Evolutionary conservation across 2,888 invertebrate genomes (phyloP).

Genomic region (Fabriciana adippe): DNA sequence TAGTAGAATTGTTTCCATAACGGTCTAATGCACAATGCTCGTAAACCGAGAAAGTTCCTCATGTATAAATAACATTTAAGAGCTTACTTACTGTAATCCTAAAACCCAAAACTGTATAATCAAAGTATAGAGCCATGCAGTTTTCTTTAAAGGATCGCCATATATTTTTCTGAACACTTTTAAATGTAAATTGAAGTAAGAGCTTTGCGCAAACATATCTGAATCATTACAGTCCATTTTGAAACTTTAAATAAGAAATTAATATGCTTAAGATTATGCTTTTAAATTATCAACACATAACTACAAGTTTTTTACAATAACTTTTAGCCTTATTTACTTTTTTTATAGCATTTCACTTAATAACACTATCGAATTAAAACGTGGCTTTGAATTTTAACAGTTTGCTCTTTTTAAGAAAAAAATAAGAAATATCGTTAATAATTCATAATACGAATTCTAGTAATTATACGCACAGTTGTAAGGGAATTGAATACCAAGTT

Average conservation of each 20-base stretch:
- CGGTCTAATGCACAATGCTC: slow-evolving; percentile 26
- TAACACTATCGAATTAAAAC: not conserved
- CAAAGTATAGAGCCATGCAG: slow-evolving; percentile 17
- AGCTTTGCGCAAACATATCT: too few species aligned
- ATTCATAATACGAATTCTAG: not conserved
- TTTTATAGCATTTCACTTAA: not conserved
- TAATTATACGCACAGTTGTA: not conserved
- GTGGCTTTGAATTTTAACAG: too few species aligned
- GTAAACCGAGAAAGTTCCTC: slow-evolving; percentile 27
- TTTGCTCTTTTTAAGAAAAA: too few species aligned
- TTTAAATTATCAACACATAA: slow-evolving; percentile 11
- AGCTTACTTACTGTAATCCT: slow-evolving; percentile 19
- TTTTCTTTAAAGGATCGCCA: not conserved
- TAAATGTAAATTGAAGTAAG: slow-evolving; percentile 27
- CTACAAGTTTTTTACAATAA: not conserved
- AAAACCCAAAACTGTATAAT: slow-evolving; percentile 28
- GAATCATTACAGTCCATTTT: not conserved
- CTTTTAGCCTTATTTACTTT: slow-evolving; percentile 6
- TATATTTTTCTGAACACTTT: slow-evolving; percentile 12
- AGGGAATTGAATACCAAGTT: slow-evolving; percentile 20
- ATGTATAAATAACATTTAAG: slow-evolving; percentile 27
- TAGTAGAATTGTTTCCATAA: slow-evolving; percentile 22
- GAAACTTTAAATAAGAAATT: not conserved
- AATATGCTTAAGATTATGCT: not conserved
- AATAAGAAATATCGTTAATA: not conserved